Percentiles rank a stretch among this genome's conserved stretches.
These are phyloP conservation scores for Anastrepha obliqua DNA, from an alignment of 1,140 invertebrate species.

Conservation along the genomic window DNA sequence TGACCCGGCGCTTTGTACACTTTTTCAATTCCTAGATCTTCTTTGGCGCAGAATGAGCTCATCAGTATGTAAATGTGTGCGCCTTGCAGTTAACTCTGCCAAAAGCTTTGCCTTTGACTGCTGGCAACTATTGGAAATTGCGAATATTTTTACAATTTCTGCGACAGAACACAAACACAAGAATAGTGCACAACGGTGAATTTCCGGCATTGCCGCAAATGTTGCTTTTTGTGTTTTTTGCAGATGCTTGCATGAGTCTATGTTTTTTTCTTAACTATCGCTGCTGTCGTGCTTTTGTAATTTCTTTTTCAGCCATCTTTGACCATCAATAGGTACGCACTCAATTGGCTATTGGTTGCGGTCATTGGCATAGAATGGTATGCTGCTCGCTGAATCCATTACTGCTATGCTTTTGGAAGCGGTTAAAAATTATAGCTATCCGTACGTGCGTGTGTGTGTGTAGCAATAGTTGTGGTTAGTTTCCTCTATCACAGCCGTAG, in stretches of 20 bases:
- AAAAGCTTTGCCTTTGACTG: background rate
- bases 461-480: background rate
- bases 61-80: background rate
- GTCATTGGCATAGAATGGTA: background rate
- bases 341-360: conserved; percentile 18
- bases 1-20: background rate
- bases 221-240: background rate
- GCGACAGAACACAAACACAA: background rate
- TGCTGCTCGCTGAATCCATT: background rate
- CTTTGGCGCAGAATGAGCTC: background rate
- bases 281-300: background rate
- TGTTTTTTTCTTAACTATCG: background rate
- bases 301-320: background rate
- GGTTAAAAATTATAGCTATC: background rate
- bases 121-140: background rate
- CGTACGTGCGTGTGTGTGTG: background rate
- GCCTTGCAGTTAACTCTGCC: background rate
- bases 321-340: conserved; percentile 21
- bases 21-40: background rate
- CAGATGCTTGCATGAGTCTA: background rate
- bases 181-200: background rate
- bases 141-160: background rate
- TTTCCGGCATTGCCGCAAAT: background rate
- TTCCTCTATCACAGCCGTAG: background rate
- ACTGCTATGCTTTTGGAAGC: background rate